Evolutionary conservation across 2,888 invertebrate genomes (phyloP).

Genomic region (Rhagium mordax): DNA sequence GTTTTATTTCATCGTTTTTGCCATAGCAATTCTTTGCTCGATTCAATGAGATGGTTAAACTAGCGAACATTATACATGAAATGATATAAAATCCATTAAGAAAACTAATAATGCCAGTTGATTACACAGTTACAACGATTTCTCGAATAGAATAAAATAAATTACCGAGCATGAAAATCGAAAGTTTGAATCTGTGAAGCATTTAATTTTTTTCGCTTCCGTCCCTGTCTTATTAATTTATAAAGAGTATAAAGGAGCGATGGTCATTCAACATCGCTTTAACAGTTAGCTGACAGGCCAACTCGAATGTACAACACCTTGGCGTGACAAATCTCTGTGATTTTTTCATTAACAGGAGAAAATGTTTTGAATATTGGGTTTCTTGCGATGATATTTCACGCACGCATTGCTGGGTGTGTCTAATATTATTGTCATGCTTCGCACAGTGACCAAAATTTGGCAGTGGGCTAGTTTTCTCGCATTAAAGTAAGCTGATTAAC

Average conservation of each 20-base stretch:
- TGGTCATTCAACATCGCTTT: constrained; percentile 29
- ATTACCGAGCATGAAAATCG: constrained; percentile 60
- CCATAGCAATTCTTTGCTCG: background rate
- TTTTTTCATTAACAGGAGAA: background rate
- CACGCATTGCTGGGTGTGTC: background rate
- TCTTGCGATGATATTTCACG: background rate
- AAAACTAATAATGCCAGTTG: constrained; percentile 49
- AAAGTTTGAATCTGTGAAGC: constrained; percentile 59
- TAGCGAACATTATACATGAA: constrained; percentile 12
- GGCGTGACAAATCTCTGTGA: constrained; percentile 35
- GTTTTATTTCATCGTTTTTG: constrained; percentile 19
- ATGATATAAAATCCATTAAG: constrained; percentile 50
- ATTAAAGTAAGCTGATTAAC: too few relatives aligned
- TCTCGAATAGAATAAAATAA: constrained; percentile 56
- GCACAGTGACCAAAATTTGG: background rate
- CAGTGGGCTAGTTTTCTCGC: background rate
- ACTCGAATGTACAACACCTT: constrained; percentile 37
- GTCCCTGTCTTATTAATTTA: constrained; percentile 45
- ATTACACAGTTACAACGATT: constrained; percentile 54
- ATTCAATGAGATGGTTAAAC: constrained; percentile 7
- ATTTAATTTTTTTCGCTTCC: constrained; percentile 56
- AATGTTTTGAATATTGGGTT: constrained; percentile 2
- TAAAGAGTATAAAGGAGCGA: constrained; percentile 37
- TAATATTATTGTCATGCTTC: background rate
- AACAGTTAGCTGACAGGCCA: constrained; percentile 37